phyloP scores from a whole-genome alignment of 2,888 invertebrate species.

The Drosophila differens region DNA sequence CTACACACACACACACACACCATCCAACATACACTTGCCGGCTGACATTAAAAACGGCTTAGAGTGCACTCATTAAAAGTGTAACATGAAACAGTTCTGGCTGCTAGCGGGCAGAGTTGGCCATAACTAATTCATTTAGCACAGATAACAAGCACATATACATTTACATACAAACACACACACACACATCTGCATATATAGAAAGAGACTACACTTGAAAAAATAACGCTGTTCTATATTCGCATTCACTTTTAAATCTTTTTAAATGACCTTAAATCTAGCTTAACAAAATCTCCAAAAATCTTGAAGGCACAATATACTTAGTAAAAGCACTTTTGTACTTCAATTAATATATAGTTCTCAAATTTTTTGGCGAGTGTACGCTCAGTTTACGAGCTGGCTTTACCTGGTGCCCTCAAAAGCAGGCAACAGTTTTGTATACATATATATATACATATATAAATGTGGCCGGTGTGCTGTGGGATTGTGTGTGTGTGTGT shows the following conservation, averaged over 20 bases:
- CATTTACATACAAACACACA: neutral
- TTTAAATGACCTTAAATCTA: neutral
- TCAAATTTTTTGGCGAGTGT: neutral
- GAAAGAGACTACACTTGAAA: neutral
- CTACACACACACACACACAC: slow-evolving; percentile 3
- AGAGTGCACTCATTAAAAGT: slow-evolving; percentile 78
- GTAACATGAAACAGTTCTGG: slow-evolving; percentile 63
- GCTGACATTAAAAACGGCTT: slow-evolving; percentile 65
- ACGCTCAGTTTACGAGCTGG: slow-evolving; percentile 41
- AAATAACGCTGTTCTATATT: neutral
- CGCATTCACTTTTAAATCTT: neutral
- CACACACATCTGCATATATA: neutral
- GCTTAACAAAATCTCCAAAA: neutral
- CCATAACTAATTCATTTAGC: slow-evolving; percentile 80
- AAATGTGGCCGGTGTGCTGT: neutral
- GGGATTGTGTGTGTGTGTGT: neutral
- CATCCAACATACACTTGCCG: slow-evolving; percentile 8
- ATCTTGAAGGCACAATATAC: neutral
- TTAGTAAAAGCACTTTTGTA: neutral
- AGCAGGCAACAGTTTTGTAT: slow-evolving; percentile 51
- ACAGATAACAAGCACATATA: slow-evolving; percentile 10
- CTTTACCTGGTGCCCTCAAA: slow-evolving; percentile 58
- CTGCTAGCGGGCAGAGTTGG: slow-evolving; percentile 43
- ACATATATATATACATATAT: neutral
- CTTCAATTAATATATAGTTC: neutral